Percentiles rank a stretch among this genome's conserved stretches.
Evolutionary conservation across 2,888 invertebrate species (phyloP).

Genomic region (Plebejus anna): DNA sequence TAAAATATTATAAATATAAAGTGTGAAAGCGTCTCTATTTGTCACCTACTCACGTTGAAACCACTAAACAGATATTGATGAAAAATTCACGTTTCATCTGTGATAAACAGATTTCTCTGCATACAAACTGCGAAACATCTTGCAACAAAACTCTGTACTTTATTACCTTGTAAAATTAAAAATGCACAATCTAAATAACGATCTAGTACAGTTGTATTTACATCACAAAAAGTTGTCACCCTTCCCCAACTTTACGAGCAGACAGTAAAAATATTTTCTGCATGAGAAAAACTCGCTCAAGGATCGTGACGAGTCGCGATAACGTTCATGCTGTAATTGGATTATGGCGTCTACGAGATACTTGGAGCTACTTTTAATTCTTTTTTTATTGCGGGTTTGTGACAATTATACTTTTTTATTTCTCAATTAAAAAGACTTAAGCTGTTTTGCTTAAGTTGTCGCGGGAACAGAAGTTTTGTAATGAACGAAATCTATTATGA

Average conservation of each 20-base stretch:
- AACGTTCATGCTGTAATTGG: conserved; percentile 61
- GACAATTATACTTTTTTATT: conserved; percentile 5
- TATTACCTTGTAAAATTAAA: neutral
- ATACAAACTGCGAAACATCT: neutral
- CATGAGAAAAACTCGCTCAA: conserved; percentile 53
- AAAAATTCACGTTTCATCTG: too few relatives aligned
- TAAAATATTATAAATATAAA: too few relatives aligned
- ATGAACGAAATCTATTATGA: neutral
- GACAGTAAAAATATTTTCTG: conserved; percentile 59
- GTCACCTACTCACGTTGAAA: too few relatives aligned
- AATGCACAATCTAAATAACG: conserved; percentile 36
- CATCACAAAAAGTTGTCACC: conserved; percentile 23
- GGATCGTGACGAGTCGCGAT: conserved; percentile 58
- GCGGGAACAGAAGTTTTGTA: neutral
- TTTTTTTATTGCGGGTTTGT: conserved; percentile 1
- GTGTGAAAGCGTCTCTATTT: too few relatives aligned
- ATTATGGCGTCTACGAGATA: conserved; percentile 49
- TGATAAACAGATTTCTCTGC: too few relatives aligned
- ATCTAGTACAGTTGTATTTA: conserved; percentile 40
- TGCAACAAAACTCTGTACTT: neutral
- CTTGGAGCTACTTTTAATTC: conserved; percentile 35
- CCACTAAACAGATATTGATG: too few relatives aligned
- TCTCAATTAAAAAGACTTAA: neutral
- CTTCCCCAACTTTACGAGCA: conserved; percentile 48
- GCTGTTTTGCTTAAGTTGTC: neutral